Evolutionary conservation across 1,140 invertebrate genomes (phyloP), one percentile per base, ranked within the genome.

Genomic region (Aphaenogaster rudis): DNA sequence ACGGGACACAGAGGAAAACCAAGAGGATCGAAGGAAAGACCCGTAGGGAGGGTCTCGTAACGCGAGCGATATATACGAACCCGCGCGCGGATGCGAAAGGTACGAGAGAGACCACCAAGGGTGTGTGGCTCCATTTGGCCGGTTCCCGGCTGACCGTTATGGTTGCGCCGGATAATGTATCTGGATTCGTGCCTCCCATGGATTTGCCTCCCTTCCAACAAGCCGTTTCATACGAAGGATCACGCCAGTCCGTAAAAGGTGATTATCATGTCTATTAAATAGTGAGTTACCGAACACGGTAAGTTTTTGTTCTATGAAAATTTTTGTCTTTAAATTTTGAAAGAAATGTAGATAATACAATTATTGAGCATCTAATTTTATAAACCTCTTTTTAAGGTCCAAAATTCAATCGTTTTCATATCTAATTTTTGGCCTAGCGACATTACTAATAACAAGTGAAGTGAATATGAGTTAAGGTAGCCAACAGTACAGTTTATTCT

Each of bases 101-200:
- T 64, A 80, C 13, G 67, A 71, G 54, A 71, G 54, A 33, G 85
- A 86, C 85, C 85, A 86, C 85, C 85, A 52, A 81, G 66, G n/a
- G 85, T 36, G 78, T 33, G 54, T n/a, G 45, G 77, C 52, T 86
- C 78, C 66, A 82, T 86, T 86, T 86, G 66, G 42, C 66, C 39
- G 85, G 36, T 54, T 71, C 64, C n/a, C 54, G 66, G n/a, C 66
- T 48, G 50, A 71, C 54, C 77, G 85, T 86, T 86, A 86, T 82
- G 64, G 63, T 71, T 42, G 52, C 54, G 42, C 52, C 48, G 85
- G 78, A 86, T 86, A 86, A 86, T 86, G 78, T 82, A 82, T 86
- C 78, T 63, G 77, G 85, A 86, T 81, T 86, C 50, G 11, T 80
- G 77, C 78, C 77, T 86, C 77, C 66, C 64, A 48, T 57, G 50